Evolutionary conservation across 2,113 vertebrate genomes (phyloP), one percentile per base, ranked within the genome.

Genomic region (Phocoena sinus): DNA sequence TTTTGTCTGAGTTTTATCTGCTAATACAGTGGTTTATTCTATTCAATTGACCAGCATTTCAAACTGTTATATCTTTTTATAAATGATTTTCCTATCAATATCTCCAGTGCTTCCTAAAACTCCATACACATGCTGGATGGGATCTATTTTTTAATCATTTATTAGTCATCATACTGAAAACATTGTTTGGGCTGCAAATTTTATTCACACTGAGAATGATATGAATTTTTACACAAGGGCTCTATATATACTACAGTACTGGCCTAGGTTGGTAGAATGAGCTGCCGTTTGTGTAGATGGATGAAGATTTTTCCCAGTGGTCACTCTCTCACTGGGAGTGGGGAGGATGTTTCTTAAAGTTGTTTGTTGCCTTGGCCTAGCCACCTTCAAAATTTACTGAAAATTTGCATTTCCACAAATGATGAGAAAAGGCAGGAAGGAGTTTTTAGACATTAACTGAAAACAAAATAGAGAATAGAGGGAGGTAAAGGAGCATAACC

Each of bases 41-140:
- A 18, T 36, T 62, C n/a, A 13, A 10, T 70, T 89, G 47, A 58
- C 81, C 77, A 33, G 80, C 38, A 33, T 89, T 93, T 93, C 44
- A 71, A 95, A 79, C 17, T 87, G 25, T 65, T 91, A 14, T 53
- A 44, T 73, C 6, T 77, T 89, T 89, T 94, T 94, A 33, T 77
- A 80, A 82, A 82, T 89, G 60, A 94, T 85, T 97, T 97, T 91
- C 62, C 36, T 77, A 56, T 70, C 56, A 60, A 58, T 88, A 87
- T 1, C 67, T 93, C 86, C 56, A 67, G 81, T 83, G 74, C 77
- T 65, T 70, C 94, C 36, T 25, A 83, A 82, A 65, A 87, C 38
- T 38, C 79, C 53, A 47, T 68, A 31, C 0, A 26, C 88, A 41
- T 71, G 56, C 93, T 89, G 62, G 33, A 94, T 93, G 53, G 41